Evolutionary conservation across 2,888 invertebrate genomes (phyloP).

Genomic region (Amphipoea oculea): DNA sequence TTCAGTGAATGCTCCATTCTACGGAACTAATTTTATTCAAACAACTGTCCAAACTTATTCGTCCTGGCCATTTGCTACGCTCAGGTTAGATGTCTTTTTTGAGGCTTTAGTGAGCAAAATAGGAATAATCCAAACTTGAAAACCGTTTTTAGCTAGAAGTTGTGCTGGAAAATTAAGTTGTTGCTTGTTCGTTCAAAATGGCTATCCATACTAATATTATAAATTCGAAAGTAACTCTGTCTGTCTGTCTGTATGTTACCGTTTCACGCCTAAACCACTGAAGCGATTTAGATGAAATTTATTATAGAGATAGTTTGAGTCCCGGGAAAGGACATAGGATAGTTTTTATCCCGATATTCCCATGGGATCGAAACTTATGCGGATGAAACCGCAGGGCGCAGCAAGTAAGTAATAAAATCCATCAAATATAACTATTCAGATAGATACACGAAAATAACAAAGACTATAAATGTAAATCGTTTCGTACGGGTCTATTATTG

Average conservation of each 20-base stretch:
- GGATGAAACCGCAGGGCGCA: no score
- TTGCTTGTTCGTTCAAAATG: background rate
- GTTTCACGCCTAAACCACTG: no score
- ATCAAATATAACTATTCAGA: background rate
- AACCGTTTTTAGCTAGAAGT: background rate
- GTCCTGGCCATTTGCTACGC: constrained; percentile 2
- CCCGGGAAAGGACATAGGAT: no score
- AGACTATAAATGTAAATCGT: background rate
- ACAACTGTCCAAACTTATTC: constrained; percentile 3
- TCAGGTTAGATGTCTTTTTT: constrained; percentile 4
- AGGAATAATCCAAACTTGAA: background rate
- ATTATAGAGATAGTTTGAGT: no score
- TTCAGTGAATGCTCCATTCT: constrained; percentile 3
- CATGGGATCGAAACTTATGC: no score
- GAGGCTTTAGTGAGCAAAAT: background rate
- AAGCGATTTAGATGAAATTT: no score
- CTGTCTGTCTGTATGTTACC: no score
- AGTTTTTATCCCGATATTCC: no score
- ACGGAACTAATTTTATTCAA: constrained; percentile 20
- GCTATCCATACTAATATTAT: no score
- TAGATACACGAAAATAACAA: background rate
- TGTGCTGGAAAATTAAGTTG: background rate
- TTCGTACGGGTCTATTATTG: background rate
- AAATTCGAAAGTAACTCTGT: no score
- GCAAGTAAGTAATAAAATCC: background rate